A percentile compares a stretch with the other conserved stretches of the same genome.
Conservation (phyloP, 2,113 vertebrate genomes). For the Cisticola juncidis region DNA sequence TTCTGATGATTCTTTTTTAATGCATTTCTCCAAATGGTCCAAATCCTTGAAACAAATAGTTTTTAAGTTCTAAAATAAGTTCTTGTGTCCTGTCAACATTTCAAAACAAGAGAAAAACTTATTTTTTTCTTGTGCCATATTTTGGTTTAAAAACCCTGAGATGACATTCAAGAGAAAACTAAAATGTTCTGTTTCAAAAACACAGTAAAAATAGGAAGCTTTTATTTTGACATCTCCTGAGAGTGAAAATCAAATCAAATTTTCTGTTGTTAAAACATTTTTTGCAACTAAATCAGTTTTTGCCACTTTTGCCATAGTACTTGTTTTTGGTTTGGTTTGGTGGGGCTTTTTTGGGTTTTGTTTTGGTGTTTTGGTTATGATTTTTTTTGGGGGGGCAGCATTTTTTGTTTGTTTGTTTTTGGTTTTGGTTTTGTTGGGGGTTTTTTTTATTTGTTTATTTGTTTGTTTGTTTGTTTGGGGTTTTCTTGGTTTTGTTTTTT, state of each 20-base stretch:
- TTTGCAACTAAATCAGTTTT: background rate
- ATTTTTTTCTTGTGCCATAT: background rate
- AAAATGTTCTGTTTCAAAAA: slow-evolving; percentile 28
- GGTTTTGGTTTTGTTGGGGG: too few relatives aligned
- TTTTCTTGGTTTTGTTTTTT: background rate
- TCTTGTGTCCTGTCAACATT: slow-evolving; percentile 28
- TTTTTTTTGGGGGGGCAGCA: too few relatives aligned
- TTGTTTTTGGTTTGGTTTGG: too few relatives aligned
- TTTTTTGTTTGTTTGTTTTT: too few relatives aligned
- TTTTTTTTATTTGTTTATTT: too few relatives aligned
- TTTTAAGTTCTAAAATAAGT: slow-evolving; percentile 19
- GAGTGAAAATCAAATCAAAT: slow-evolving; percentile 10
- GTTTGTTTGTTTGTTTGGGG: background rate
- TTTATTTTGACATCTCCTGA: slow-evolving; percentile 38
- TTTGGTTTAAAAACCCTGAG: background rate
- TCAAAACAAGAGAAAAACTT: slow-evolving; percentile 39
- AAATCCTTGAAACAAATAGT: slow-evolving; percentile 3
- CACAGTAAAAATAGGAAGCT: slow-evolving; percentile 1
- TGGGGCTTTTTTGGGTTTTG: background rate
- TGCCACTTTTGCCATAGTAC: background rate
- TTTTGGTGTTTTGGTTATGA: too few relatives aligned
- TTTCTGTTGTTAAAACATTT: background rate
- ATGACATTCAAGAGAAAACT: slow-evolving; percentile 8
- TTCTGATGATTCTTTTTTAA: background rate
- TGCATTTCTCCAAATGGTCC: background rate